Base-by-base conservation (phyloP, 1,140 invertebrate genomes). In the Pseudomyrmex sp. region DNA sequence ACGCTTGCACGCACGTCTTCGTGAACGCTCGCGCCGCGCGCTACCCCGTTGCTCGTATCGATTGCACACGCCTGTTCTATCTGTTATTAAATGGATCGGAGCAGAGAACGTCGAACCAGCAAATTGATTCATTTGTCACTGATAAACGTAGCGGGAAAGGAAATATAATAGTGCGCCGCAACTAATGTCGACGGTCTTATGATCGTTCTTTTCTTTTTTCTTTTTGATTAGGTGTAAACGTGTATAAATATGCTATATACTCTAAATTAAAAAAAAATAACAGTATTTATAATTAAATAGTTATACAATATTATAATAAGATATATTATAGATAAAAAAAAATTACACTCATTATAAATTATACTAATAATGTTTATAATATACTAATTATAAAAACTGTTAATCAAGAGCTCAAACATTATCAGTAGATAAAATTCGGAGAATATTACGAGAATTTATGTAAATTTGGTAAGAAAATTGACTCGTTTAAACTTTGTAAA, bases 31-130 rank as follows among this genome's bases (percentile, higher is more conserved):
- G 35, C 35, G 35, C 5, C 35, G 35, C 35, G 35, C 68, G 69
- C 9, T 23, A 58, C 15, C 61, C 50, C 72, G 4, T 76, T 54
- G 23, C 35, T 26, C 58, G 13, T 56, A 82, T 82, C 72, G 76
- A 72, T 80, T 72, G 65, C 68, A 76, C 48, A 54, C 12, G 23
- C 20, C 50, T 44, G 52, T 56, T 77, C 66, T 48, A 26, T 59
- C 66, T 80, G 76, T 72, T 80, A 80, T 80, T 80, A 80, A 80
- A 80, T 80, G 66, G 23, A 80, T 80, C 62, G 74, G 26, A 18
- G 46, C n/a, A 15, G 23, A 15, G 23, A 18, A 48, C 54, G 12
- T 56, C 48, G 12, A 12, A 50, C 15, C 66, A 61, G 59, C 66
- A 72, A 72, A 80, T 72, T 80, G 54, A 70, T 80, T 70, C 66